Percentiles rank a stretch among this genome's conserved stretches.
phyloP scores from a whole-genome alignment of 2,797 vertebrate genomes.

The Dipus sagitta region DNA sequence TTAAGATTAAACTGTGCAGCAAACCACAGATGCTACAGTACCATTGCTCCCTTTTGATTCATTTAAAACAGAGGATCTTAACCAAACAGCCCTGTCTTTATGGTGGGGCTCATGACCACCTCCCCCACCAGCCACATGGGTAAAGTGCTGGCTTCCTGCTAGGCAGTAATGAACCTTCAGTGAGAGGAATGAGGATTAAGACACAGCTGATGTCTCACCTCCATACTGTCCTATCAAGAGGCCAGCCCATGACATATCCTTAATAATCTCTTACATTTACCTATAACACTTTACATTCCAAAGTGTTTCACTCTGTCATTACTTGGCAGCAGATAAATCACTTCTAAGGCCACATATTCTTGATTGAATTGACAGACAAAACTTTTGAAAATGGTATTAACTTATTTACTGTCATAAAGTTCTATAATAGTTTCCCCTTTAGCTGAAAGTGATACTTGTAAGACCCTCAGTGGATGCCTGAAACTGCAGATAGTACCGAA shows the following conservation, averaged over 20 bases:
- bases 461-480: not conserved
- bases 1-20: not conserved
- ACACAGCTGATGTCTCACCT: not conserved
- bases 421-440: not conserved
- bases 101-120: not conserved
- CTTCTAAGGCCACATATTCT: not conserved
- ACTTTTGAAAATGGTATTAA: not conserved
- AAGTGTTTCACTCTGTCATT: not conserved
- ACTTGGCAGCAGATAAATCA: not conserved
- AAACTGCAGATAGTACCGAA: not conserved
- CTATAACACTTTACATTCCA: too few relatives aligned
- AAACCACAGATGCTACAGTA: not conserved
- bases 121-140: rapidly evolving
- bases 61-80: not conserved
- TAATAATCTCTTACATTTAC: not conserved
- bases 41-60: not conserved
- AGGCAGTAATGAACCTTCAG: not conserved
- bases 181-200: not conserved
- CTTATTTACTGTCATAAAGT: not conserved
- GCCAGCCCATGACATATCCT: not conserved
- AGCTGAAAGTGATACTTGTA: not conserved
- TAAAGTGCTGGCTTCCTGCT: not conserved
- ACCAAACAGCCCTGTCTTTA: not conserved
- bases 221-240: not conserved
- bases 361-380: not conserved